phyloP scores from a whole-genome alignment of 2,797 vertebrate genomes.

The Erethizon dorsatum region DNA sequence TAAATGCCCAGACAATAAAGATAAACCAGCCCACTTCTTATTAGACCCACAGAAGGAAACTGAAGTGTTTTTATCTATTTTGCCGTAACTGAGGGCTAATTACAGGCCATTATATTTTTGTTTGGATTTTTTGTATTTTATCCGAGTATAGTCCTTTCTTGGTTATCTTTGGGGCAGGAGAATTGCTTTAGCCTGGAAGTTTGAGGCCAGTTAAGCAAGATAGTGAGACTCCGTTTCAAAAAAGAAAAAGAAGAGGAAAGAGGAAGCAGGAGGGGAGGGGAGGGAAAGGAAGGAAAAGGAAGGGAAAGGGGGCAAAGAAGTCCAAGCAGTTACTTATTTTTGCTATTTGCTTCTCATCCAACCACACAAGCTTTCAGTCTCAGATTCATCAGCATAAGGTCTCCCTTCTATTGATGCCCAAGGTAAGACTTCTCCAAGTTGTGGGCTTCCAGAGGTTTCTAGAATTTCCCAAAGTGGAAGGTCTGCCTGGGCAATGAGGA shows the following conservation, averaged over 20 bases:
- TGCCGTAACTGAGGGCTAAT: neutral
- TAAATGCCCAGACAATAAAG: neutral
- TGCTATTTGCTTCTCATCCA: neutral
- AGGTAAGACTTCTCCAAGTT: neutral
- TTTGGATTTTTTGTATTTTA: constrained; percentile 33
- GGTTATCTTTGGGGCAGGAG: neutral
- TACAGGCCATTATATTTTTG: neutral
- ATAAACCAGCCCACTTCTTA: neutral
- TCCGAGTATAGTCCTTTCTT: neutral
- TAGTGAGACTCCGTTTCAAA: neutral
- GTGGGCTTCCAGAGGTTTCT: constrained; percentile 15
- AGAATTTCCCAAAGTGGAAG: constrained; percentile 21
- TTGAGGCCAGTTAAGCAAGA: neutral
- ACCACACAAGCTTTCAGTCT: neutral
- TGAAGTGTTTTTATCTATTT: neutral
- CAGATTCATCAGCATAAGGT: neutral
- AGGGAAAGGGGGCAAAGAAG: neutral
- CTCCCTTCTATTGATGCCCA: constrained; percentile 32
- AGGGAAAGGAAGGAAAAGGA: neutral
- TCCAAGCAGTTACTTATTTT: neutral
- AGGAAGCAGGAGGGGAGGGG: neutral
- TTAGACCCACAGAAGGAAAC: neutral
- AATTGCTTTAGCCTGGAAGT: neutral
- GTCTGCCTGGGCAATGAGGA: neutral
- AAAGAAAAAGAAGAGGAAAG: neutral